These are phyloP conservation scores for Junonia oenone DNA, from an alignment of 2,888 invertebrate genomes.

Conservation along the genomic window DNA sequence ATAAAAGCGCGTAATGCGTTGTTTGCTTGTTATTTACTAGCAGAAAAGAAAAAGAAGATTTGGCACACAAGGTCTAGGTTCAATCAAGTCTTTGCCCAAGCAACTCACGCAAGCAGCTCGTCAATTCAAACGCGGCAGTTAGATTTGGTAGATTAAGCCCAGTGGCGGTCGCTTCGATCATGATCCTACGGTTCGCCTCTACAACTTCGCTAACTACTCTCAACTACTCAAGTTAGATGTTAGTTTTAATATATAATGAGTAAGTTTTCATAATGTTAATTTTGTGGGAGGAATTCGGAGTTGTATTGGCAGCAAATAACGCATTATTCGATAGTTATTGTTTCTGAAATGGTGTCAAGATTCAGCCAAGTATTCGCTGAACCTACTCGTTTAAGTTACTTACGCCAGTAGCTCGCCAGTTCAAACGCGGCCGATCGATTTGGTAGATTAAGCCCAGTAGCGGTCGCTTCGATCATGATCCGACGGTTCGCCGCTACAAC, in stretches of 20 bases:
- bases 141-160: slow-evolving; percentile 29
- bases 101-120: slow-evolving; percentile 14
- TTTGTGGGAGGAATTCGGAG: too few relatives aligned
- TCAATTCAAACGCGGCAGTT: slow-evolving; percentile 19
- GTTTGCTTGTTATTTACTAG: too few relatives aligned
- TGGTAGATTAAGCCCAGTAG: slow-evolving; percentile 27
- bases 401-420: slow-evolving; percentile 12
- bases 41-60: too few relatives aligned
- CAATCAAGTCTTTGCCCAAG: not conserved
- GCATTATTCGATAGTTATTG: too few relatives aligned
- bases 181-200: slow-evolving; percentile 23
- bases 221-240: too few relatives aligned
- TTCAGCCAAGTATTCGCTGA: not conserved
- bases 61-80: too few relatives aligned
- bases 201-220: slow-evolving; percentile 25
- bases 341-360: too few relatives aligned
- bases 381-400: not conserved
- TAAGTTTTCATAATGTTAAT: too few relatives aligned
- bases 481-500: slow-evolving; percentile 24
- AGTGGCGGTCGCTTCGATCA: slow-evolving; percentile 19
- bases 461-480: slow-evolving; percentile 20
- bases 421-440: slow-evolving; percentile 26
- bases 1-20: too few relatives aligned
- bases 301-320: too few relatives aligned
- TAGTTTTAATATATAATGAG: not conserved